phyloP scores from a whole-genome alignment of 2,113 vertebrate species.

The Ictalurus punctatus region DNA sequence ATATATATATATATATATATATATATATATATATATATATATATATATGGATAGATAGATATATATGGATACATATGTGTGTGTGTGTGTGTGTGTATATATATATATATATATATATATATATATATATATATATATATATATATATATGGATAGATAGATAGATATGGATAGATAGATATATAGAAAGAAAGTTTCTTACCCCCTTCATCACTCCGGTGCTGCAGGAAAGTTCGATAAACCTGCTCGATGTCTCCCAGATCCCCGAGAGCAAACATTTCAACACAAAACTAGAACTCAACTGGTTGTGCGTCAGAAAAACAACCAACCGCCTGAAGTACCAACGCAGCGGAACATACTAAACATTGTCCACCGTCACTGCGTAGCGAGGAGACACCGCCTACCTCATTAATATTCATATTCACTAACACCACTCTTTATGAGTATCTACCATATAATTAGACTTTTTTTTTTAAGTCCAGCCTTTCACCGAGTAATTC shows the following conservation, averaged over 20 bases:
- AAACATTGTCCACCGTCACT: neutral
- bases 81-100: too few relatives aligned
- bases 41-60: too few relatives aligned
- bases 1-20: too few relatives aligned
- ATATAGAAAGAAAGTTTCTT: constrained; percentile 34
- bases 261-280: constrained; percentile 59
- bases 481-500: neutral
- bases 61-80: too few relatives aligned
- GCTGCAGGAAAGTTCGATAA: constrained; percentile 82
- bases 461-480: neutral
- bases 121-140: too few relatives aligned
- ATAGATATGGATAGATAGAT: too few relatives aligned
- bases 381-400: neutral
- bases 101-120: too few relatives aligned
- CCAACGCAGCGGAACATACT: neutral
- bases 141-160: too few relatives aligned
- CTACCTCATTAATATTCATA: neutral
- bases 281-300: neutral
- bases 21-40: too few relatives aligned
- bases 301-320: neutral
- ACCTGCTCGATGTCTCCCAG: constrained; percentile 82
- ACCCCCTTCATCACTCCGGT: constrained; percentile 71
- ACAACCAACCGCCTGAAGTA: too few relatives aligned
- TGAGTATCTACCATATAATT: neutral
- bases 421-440: too few relatives aligned